phyloP scores from a whole-genome alignment of 1,140 invertebrate species.

The Parasteatoda tepidariorum region DNA sequence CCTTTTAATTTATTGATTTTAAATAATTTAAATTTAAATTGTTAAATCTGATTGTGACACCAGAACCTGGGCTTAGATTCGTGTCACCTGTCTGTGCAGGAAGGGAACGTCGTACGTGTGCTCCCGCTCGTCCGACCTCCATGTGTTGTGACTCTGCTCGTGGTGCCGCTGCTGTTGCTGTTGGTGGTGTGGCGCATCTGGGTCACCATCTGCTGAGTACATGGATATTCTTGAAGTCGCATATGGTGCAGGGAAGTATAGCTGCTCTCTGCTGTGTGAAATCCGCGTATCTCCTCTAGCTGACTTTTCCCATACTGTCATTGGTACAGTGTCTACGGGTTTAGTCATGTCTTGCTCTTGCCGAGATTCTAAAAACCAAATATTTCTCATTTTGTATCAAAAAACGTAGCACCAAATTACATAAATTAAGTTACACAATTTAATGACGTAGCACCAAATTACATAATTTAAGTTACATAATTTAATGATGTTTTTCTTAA shows the following conservation, averaged over 20 bases:
- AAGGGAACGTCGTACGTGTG: constrained; percentile 62
- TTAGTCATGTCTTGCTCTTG: constrained; percentile 43
- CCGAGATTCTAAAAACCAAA: constrained; percentile 5
- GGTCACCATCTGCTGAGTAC: constrained; percentile 56
- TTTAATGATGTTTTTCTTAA: too few species aligned
- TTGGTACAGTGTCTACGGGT: constrained; percentile 57
- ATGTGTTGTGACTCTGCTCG: constrained; percentile 24
- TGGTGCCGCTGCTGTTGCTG: constrained; percentile 36
- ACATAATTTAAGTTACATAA: too few species aligned
- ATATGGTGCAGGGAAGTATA: constrained; percentile 62
- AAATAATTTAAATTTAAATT: constrained; percentile 1
- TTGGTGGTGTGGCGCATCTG: not conserved
- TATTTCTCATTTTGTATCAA: too few species aligned
- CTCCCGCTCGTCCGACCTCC: constrained; percentile 34
- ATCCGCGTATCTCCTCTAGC: constrained; percentile 34
- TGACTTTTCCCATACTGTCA: constrained; percentile 61
- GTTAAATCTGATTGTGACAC: constrained; percentile 28
- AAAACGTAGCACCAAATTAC: too few species aligned
- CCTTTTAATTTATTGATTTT: not conserved
- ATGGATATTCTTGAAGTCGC: constrained; percentile 59
- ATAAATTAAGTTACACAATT: too few species aligned
- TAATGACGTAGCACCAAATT: too few species aligned
- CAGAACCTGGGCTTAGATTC: constrained; percentile 49
- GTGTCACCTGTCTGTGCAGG: constrained; percentile 59
- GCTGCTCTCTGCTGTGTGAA: constrained; percentile 53